phyloP scores from a whole-genome alignment of 2,113 vertebrate genomes.

The Opisthocomus hoazin region DNA sequence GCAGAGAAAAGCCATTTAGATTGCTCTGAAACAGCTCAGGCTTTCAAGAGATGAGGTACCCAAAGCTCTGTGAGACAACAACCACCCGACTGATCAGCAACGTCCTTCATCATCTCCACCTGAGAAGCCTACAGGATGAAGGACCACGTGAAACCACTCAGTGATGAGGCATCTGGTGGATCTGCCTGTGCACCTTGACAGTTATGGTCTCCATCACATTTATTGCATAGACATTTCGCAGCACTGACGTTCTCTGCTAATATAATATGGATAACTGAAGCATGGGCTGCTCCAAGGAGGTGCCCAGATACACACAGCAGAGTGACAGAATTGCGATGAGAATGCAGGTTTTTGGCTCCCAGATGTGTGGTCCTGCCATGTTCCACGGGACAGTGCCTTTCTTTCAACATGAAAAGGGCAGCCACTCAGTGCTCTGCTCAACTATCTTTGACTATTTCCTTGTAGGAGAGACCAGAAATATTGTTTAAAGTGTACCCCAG shows the following conservation, averaged over 20 bases:
- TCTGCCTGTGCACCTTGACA: background rate
- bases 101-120: background rate
- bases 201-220: background rate
- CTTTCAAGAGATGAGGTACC: background rate
- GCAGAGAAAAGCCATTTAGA: background rate
- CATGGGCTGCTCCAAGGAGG: background rate
- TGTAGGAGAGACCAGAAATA: background rate
- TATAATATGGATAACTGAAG: background rate
- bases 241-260: background rate
- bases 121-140: background rate
- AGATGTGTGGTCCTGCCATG: background rate
- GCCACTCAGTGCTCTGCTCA: background rate
- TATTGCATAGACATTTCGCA: background rate
- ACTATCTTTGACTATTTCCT: background rate
- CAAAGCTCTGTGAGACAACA: background rate
- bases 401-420: background rate
- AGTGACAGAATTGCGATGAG: background rate
- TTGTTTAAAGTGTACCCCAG: background rate
- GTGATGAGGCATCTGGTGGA: background rate
- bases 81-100: fast-evolving
- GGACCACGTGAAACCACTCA: background rate
- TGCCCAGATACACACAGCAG: background rate
- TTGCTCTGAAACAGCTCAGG: background rate
- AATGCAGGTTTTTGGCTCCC: background rate
- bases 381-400: background rate